Evolutionary conservation across 2,113 vertebrate species (phyloP).

Genomic region (Aviceda subcristata): DNA sequence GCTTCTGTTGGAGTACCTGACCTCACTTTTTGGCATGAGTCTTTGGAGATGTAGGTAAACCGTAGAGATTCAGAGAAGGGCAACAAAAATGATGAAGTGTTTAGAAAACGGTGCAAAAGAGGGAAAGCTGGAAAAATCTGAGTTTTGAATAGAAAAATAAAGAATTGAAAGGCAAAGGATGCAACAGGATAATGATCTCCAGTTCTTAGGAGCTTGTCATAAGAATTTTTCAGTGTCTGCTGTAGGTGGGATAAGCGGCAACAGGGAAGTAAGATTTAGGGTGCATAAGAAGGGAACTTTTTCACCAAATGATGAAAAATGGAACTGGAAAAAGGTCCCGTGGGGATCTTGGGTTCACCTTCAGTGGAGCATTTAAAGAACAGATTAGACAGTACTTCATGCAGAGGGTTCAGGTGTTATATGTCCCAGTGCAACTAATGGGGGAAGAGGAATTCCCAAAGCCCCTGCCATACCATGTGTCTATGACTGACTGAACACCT

Average conservation of each 20-base stretch:
- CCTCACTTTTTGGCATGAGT: not conserved
- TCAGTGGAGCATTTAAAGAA: not conserved
- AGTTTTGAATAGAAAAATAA: not conserved
- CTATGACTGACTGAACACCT: not conserved
- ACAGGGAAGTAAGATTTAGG: not conserved
- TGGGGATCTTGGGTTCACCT: not conserved
- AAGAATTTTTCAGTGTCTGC: not conserved
- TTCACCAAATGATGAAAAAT: not conserved
- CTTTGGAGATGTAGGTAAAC: not conserved
- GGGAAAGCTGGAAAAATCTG: not conserved
- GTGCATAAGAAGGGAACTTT: not conserved
- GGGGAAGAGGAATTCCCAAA: not conserved
- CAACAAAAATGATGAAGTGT: not conserved
- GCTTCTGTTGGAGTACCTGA: not conserved
- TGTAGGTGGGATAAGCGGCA: not conserved
- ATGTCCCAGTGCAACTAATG: not conserved
- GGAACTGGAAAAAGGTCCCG: not conserved
- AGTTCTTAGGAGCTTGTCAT: not conserved
- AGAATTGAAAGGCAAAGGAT: not conserved
- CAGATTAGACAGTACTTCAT: not conserved
- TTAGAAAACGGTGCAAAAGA: not conserved
- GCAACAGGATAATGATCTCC: not conserved
- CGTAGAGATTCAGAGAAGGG: not conserved
- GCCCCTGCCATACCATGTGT: not conserved
- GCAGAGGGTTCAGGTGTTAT: not conserved